These are phyloP conservation scores for Camelus bactrianus DNA, from an alignment of 2,113 vertebrate genomes.

Conservation along the genomic window DNA sequence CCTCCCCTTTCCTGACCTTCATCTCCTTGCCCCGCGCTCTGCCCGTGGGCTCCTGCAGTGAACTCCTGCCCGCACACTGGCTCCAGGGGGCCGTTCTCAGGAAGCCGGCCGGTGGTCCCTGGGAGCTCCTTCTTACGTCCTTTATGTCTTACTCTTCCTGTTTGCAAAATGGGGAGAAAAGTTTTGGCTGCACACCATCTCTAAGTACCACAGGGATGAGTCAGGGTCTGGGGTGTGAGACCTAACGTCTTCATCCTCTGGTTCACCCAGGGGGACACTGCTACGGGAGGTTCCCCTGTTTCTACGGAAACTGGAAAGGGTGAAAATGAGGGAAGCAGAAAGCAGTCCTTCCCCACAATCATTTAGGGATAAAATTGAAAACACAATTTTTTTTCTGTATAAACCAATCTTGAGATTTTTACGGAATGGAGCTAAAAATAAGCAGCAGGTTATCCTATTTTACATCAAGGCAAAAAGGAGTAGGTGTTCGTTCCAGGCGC, in stretches of 20 bases:
- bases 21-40: fast-evolving
- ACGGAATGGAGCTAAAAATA: background rate
- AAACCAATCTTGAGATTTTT: background rate
- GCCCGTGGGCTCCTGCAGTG: fast-evolving
- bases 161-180: background rate
- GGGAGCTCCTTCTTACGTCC: background rate
- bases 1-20: background rate
- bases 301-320: background rate
- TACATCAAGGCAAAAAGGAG: background rate
- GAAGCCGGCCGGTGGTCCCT: too few relatives aligned
- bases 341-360: too few relatives aligned
- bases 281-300: background rate
- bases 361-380: background rate
- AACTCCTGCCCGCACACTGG: background rate
- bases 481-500: background rate
- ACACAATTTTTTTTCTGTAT: background rate
- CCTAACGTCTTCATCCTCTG: background rate
- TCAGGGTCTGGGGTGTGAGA: background rate
- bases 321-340: background rate
- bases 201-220: background rate
- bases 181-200: background rate
- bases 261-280: background rate
- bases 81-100: background rate
- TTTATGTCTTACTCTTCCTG: background rate
- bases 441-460: background rate